These are phyloP conservation scores for Silurus glanis DNA, from an alignment of 2,113 vertebrate genomes.

Conservation along the genomic window DNA sequence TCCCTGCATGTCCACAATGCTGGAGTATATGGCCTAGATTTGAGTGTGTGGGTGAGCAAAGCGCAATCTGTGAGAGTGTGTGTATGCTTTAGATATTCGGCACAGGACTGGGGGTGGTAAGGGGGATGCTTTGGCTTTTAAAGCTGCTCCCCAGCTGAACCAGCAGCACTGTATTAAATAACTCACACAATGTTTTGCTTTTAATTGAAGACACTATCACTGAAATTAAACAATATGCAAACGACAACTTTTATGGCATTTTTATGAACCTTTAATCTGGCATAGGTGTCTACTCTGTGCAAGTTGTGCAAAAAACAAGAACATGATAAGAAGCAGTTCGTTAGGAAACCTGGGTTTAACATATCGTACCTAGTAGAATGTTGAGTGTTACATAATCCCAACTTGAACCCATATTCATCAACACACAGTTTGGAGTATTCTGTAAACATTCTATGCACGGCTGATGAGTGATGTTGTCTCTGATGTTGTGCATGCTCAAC, in stretches of 20 bases:
- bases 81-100: conserved; percentile 39
- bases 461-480: conserved; percentile 3
- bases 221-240: neutral
- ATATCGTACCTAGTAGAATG: neutral
- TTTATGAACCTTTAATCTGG: neutral
- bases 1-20: conserved; percentile 50
- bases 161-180: conserved; percentile 19
- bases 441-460: conserved; percentile 30
- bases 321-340: neutral
- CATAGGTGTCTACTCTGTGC: neutral
- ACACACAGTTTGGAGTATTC: conserved; percentile 16
- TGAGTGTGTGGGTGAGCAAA: conserved; percentile 54
- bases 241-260: neutral
- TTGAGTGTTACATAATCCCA: neutral
- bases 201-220: neutral
- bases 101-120: conserved; percentile 45
- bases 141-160: conserved; percentile 32
- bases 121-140: conserved; percentile 30
- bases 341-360: neutral
- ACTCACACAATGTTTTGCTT: neutral
- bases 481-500: neutral
- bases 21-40: conserved; percentile 57
- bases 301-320: neutral
- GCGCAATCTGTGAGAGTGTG: conserved; percentile 48
- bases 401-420: neutral